Evolutionary conservation across 2,113 vertebrate species (phyloP), one percentile per base, ranked within the genome.

Genomic region (Lathamus discolor): DNA sequence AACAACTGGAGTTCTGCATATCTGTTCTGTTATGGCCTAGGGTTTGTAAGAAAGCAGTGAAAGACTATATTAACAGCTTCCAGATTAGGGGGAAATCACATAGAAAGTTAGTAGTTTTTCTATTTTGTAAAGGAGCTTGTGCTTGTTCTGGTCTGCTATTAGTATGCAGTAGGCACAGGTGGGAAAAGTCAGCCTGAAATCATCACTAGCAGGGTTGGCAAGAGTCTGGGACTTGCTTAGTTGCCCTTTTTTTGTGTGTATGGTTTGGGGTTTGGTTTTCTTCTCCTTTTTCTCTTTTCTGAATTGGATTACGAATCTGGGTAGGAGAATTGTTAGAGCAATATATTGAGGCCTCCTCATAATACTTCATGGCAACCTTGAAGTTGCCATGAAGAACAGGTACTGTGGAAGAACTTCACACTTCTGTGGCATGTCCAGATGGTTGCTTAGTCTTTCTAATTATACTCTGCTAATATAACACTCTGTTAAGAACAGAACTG

Each of bases 391-490:
- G 3, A 79, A 51, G 39, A 54, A 16, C 33, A 33, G 62, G 17
- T 41, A 2, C 70, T 0, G 0, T 20, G 64, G 63, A n/a, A 79
- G 64, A 37, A 24, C 9, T 54, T 57, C 37, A 29, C 29, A 20
- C 8, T 2, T 29, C 6, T 64, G 27, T 48, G 43, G 11, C 23
- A 63, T 37, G 57, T 72, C 75, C 24, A n/a, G 63, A 10, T 33
- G 7, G 5, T 52, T 6, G 27, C 23, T 81, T 6, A 7, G 44
- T 22, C 33, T 57, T 46, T 19, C 6, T 33, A 1, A 23, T 19
- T 23, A 0, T 2, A 2, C 44, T 22, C 41, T 11, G 1, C 35
- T 43, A 31, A 4, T 14, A 2, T 5, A 17, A 29, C 3, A 7
- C 16, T 2, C 7, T 33, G 23, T 6, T n/a, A 33, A 11, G 18